Conservation (phyloP, 2,113 vertebrate genomes). For the Phylloscopus trochiloides region DNA sequence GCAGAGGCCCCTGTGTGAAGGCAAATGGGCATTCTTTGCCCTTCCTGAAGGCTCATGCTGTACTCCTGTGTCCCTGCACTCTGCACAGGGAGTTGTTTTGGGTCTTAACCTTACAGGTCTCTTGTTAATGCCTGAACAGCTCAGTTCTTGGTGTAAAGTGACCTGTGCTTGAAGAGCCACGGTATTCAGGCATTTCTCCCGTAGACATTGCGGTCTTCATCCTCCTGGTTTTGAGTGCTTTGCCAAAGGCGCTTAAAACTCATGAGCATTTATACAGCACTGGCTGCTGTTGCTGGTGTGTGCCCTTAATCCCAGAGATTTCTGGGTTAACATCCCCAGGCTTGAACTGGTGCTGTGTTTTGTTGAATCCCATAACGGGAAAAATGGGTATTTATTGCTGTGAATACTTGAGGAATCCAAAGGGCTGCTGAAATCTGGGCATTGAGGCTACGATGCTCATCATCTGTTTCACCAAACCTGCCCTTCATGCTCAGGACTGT, state of each 20-base stretch:
- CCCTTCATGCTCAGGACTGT: background rate
- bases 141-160: background rate
- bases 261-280: accelerated
- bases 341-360: background rate
- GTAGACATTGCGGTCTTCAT: background rate
- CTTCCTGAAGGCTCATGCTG: accelerated
- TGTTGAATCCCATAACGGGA: background rate
- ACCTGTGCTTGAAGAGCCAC: background rate
- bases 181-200: background rate
- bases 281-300: background rate
- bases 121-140: background rate
- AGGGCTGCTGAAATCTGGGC: background rate
- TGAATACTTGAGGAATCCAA: accelerated
- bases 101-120: background rate
- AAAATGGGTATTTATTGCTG: background rate
- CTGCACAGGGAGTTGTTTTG: background rate
- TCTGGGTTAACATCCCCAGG: background rate
- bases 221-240: background rate
- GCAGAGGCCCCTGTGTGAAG: background rate
- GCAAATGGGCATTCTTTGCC: accelerated
- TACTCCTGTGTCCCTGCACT: background rate
- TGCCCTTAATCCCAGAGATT: accelerated
- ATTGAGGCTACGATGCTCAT: accelerated
- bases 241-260: background rate
- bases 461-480: accelerated